A percentile compares a stretch with the other conserved stretches of the same genome.
Conservation (phyloP, 2,113 vertebrate genomes). For the Equus przewalskii region DNA sequence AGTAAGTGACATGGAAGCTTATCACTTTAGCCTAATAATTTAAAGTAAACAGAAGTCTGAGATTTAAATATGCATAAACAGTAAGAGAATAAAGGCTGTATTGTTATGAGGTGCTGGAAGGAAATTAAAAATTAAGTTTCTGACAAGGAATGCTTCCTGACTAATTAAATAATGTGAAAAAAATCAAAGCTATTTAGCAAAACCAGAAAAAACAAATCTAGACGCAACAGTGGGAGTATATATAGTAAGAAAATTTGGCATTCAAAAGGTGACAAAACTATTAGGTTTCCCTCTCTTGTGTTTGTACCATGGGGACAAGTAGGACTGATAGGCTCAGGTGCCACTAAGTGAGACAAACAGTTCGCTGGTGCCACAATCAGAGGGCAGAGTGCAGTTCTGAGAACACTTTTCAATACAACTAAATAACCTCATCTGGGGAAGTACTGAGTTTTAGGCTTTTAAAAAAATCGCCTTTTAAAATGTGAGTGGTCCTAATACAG, state of each 20-base stretch:
- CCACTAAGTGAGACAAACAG: not conserved
- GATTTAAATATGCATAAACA: conserved; percentile 47
- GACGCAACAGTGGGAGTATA: not conserved
- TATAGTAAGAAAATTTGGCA: conserved; percentile 42
- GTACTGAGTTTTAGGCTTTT: not conserved
- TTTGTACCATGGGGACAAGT: not conserved
- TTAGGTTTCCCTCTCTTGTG: not conserved
- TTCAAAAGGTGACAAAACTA: conserved; percentile 38
- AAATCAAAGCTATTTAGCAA: conserved; percentile 31
- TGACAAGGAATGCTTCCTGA: conserved; percentile 36
- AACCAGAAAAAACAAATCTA: conserved; percentile 58
- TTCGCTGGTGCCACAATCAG: not conserved
- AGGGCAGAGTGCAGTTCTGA: not conserved
- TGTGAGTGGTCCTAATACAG: not conserved
- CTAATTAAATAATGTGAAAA: not conserved
- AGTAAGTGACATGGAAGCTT: not conserved
- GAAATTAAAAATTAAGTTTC: conserved; percentile 51
- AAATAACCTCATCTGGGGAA: not conserved
- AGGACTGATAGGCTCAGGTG: not conserved
- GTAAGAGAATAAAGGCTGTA: conserved; percentile 21
- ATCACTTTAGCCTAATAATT: not conserved
- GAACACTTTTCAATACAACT: not conserved
- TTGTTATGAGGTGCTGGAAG: not conserved
- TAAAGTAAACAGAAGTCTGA: not conserved
- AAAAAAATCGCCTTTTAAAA: conserved; percentile 12